These are phyloP conservation scores for Bufo gargarizans DNA, from an alignment of 2,113 vertebrate species.

Conservation along the genomic window DNA sequence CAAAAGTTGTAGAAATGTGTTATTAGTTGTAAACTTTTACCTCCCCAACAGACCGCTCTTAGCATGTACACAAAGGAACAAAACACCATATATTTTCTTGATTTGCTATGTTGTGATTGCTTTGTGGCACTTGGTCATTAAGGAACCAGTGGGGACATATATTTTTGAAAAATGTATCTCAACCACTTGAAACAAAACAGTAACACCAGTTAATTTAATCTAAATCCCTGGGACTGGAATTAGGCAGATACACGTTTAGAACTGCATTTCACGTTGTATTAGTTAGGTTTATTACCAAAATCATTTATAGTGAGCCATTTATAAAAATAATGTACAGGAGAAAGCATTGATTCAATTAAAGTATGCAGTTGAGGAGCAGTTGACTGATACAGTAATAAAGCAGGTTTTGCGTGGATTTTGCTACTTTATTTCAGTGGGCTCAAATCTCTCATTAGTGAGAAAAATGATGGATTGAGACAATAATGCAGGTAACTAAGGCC, in stretches of 20 bases:
- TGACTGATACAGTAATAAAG: constrained; percentile 65
- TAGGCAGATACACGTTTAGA: constrained; percentile 73
- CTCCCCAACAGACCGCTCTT: constrained; percentile 24
- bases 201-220: constrained; percentile 50
- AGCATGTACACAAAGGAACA: constrained; percentile 34
- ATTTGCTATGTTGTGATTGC: constrained; percentile 63
- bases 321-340: constrained; percentile 65
- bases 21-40: constrained; percentile 34
- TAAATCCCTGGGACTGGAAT: constrained; percentile 72
- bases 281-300: constrained; percentile 75
- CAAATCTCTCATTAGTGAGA: constrained; percentile 64
- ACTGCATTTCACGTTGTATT: constrained; percentile 69
- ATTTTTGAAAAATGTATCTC: constrained; percentile 74
- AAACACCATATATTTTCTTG: constrained; percentile 49
- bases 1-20: constrained; percentile 32
- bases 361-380: constrained; percentile 60
- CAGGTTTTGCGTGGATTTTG: constrained; percentile 64
- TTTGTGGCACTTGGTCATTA: constrained; percentile 72
- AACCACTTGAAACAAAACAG: constrained; percentile 54
- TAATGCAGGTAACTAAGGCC: constrained; percentile 83
- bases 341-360: constrained; percentile 69
- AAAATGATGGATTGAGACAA: constrained; percentile 65
- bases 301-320: constrained; percentile 72
- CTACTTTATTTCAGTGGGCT: constrained; percentile 69
- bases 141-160: constrained; percentile 77